These are phyloP conservation scores for Chelmon rostratus DNA, from an alignment of 2,797 vertebrate genomes.

Conservation along the genomic window DNA sequence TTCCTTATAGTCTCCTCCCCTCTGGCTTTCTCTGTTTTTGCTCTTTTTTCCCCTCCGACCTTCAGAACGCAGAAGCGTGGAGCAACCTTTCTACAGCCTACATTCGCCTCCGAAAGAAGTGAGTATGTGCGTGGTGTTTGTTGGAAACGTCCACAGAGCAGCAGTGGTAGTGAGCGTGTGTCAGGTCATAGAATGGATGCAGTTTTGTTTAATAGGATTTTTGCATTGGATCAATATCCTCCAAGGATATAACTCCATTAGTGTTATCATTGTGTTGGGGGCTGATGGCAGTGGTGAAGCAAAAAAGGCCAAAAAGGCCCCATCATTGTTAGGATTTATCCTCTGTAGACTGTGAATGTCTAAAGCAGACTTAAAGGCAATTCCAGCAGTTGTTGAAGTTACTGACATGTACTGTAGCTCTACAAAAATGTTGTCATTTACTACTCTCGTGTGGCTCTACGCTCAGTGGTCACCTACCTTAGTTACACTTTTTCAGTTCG, in stretches of 20 bases:
- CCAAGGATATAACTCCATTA: background rate
- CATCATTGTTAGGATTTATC: background rate
- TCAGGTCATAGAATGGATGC: background rate
- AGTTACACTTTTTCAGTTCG: background rate
- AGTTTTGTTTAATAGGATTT: background rate
- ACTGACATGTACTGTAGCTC: background rate
- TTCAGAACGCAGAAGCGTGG: constrained; percentile 98
- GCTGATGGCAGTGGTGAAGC: background rate
- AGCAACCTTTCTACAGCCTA: constrained; percentile 97
- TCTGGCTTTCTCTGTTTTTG: constrained; percentile 11
- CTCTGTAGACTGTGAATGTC: background rate
- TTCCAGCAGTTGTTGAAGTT: background rate
- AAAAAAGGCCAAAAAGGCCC: background rate
- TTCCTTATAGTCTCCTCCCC: background rate
- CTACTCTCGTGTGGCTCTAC: background rate
- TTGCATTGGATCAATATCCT: too few species aligned
- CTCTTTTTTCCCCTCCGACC: background rate
- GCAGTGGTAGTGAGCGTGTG: background rate
- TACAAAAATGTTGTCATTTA: background rate
- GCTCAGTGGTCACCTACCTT: background rate
- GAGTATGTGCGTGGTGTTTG: constrained; percentile 73
- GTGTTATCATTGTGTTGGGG: background rate
- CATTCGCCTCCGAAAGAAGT: constrained; percentile 95
- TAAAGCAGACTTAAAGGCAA: background rate
- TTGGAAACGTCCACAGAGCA: background rate